Base-by-base conservation (phyloP, 2,888 invertebrate genomes). In the Phorcus lineatus region DNA sequence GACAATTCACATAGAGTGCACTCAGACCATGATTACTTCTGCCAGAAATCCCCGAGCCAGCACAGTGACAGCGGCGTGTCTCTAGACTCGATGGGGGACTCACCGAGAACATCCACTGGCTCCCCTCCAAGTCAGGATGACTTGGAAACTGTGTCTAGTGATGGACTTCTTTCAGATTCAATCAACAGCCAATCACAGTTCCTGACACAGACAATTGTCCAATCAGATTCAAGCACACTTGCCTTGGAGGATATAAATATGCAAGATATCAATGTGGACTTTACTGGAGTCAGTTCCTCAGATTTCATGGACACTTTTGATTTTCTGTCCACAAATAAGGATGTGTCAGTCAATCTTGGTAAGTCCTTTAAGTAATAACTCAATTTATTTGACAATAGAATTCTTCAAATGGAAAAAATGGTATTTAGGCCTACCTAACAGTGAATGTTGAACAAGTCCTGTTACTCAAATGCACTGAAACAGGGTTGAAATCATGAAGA, bases 41-140 rank as follows among this genome's bases (percentile, higher is more conserved):
- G 88, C 7, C 87, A 87, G 24, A 85, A 83, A 74, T 91, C 91
- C 2, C 91, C 91, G 6, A 81, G 83, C 28, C 80, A 86, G 3
- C 85, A 86, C 81, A 91, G 91, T 82, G 91, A 91, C 84, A 91
- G 91, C 78, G 91, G 90, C 9, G 86, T 90, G 28, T 91, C 90
- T 0, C 52, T 88, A 79, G 86, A 88, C 74, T 89, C 89, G 19
- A 84, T 83, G 28, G 85, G 80, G 19, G 86, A 86, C 53, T 89
- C 88, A 9, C 86, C 87, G 9, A 79, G 76, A 31, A 13, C 70
- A 24, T 53, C 70, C 0, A 70, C 78, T 28, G 47, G 47, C 13
- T 47, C 47, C 47, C 19, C 67, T 13, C n/a, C 28, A 4, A 77
- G 74, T 74, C 28, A 19, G 6, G 62, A 74, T 57, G 24, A 66